These are phyloP conservation scores for Luperina testacea DNA, from an alignment of 2,888 invertebrate genomes.

Conservation along the genomic window DNA sequence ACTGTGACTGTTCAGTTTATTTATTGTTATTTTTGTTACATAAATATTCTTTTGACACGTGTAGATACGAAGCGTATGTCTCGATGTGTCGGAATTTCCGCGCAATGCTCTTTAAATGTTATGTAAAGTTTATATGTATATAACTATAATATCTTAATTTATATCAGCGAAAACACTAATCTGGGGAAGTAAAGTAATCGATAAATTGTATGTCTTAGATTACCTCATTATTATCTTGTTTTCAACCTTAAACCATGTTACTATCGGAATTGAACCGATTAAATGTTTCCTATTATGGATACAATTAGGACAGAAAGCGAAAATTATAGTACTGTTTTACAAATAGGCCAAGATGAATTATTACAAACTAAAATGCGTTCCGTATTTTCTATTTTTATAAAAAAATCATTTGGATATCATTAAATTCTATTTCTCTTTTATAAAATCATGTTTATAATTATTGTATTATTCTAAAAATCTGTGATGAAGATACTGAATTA, in stretches of 20 bases:
- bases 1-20: slow-evolving; percentile 54
- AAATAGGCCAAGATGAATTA: slow-evolving; percentile 46
- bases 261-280: slow-evolving; percentile 51
- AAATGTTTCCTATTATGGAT: slow-evolving; percentile 35
- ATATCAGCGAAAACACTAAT: slow-evolving; percentile 52
- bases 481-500: slow-evolving; percentile 30
- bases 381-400: slow-evolving; percentile 62
- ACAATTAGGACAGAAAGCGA: slow-evolving; percentile 55
- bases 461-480: slow-evolving; percentile 47
- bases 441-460: slow-evolving; percentile 41
- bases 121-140: slow-evolving; percentile 34
- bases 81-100: slow-evolving; percentile 38
- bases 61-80: slow-evolving; percentile 37
- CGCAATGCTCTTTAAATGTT: slow-evolving; percentile 42
- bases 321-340: slow-evolving; percentile 50
- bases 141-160: slow-evolving; percentile 51
- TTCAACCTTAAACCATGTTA: slow-evolving; percentile 37
- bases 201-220: slow-evolving; percentile 38
- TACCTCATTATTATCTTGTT: slow-evolving; percentile 42
- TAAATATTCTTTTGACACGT: slow-evolving; percentile 52
- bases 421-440: slow-evolving; percentile 57
- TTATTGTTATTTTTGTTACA: slow-evolving; percentile 59
- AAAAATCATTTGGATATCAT: slow-evolving; percentile 46
- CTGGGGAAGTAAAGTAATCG: slow-evolving; percentile 43
- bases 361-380: slow-evolving; percentile 45